These are phyloP conservation scores for Hymenopus coronatus DNA, from an alignment of 2,888 invertebrate species.

Conservation along the genomic window DNA sequence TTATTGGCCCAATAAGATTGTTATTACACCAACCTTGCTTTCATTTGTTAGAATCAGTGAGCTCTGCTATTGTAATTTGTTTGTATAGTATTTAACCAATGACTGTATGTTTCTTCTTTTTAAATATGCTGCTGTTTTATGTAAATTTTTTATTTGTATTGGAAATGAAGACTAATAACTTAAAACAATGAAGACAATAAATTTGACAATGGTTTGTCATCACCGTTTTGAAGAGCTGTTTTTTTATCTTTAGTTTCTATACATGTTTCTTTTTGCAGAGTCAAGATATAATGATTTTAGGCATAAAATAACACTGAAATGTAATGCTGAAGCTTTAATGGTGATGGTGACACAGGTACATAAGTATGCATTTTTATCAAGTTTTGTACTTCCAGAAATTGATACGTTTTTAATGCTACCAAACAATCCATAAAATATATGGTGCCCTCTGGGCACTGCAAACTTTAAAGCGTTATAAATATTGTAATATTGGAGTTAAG, in stretches of 20 bases:
- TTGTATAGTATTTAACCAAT: not conserved
- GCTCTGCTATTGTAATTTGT: not conserved
- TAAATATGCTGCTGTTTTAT: conserved; percentile 22
- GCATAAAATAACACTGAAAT: no score
- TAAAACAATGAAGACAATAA: conserved; percentile 27
- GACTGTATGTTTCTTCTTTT: conserved; percentile 23
- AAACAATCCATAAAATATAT: no score
- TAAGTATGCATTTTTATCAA: no score
- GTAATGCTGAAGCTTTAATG: no score
- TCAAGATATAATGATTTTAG: no score
- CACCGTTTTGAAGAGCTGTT: not conserved
- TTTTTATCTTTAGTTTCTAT: not conserved
- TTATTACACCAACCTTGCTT: not conserved
- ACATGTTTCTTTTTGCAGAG: no score
- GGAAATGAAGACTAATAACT: conserved; percentile 20
- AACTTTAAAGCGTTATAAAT: no score
- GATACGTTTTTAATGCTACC: no score
- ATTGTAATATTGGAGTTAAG: no score
- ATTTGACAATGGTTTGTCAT: conserved; percentile 23
- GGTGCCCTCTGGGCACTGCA: no score
- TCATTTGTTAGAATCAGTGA: not conserved
- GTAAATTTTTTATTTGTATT: conserved; percentile 7
- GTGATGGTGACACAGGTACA: no score
- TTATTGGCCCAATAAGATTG: not conserved
- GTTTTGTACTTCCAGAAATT: no score